phyloP scores from a whole-genome alignment of 2,888 invertebrate genomes.

The Pelosia muscerda region DNA sequence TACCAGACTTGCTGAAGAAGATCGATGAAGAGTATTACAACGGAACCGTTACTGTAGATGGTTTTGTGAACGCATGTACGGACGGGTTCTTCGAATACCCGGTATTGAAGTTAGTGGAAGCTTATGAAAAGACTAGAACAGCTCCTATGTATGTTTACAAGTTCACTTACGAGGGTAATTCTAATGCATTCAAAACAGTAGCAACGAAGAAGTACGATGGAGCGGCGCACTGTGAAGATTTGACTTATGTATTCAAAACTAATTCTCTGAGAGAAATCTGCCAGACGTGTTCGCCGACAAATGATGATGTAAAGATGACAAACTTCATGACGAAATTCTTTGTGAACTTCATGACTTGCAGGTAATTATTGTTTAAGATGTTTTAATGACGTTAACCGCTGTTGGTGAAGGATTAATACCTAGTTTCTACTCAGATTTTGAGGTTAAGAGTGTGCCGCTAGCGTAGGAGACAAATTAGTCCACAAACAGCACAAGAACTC shows the following conservation, averaged over 20 bases:
- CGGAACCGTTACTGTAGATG: conserved; percentile 57
- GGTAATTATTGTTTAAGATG: conserved; percentile 57
- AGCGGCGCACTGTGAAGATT: conserved; percentile 87
- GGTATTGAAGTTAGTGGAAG: conserved; percentile 64
- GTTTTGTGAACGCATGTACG: conserved; percentile 63
- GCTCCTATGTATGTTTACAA: conserved; percentile 84
- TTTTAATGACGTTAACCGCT: neutral
- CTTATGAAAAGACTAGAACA: conserved; percentile 53
- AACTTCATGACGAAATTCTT: conserved; percentile 68
- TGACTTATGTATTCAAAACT: conserved; percentile 83
- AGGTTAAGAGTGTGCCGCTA: no score
- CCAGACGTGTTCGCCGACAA: conserved; percentile 42
- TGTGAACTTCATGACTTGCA: conserved; percentile 66
- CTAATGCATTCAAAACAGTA: conserved; percentile 77
- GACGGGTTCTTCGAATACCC: conserved; percentile 72
- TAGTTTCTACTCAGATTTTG: no score
- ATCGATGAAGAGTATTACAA: conserved; percentile 65
- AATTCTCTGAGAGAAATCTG: conserved; percentile 59
- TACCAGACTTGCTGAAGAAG: conserved; percentile 51
- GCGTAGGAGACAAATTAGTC: no score
- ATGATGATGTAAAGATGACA: conserved; percentile 60
- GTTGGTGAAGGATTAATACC: no score
- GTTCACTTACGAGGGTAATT: conserved; percentile 82
- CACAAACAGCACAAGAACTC: no score
- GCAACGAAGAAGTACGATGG: conserved; percentile 74